phyloP scores from a whole-genome alignment of 2,113 vertebrate genomes.

The Herpetotheres cachinnans region DNA sequence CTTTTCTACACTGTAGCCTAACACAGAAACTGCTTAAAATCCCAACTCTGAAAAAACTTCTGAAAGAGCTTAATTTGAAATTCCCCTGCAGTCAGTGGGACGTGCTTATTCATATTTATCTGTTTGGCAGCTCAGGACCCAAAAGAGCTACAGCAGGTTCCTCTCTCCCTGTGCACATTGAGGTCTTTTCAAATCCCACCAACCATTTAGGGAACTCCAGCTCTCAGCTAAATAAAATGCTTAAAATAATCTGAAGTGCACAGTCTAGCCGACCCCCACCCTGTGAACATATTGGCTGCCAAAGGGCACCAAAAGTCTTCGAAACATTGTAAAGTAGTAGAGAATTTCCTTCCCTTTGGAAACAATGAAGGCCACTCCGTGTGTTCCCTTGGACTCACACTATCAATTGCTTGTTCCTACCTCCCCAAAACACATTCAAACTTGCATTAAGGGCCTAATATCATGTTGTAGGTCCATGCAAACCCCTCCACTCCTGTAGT shows the following conservation, averaged over 20 bases:
- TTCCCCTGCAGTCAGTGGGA: neutral
- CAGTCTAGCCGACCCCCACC: neutral
- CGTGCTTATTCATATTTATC: neutral
- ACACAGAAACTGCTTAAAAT: conserved; percentile 1
- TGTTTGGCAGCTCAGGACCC: neutral
- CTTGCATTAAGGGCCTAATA: neutral
- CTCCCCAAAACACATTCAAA: neutral
- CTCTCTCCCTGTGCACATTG: neutral
- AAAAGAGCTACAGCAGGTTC: neutral
- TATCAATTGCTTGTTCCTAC: neutral
- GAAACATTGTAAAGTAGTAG: neutral
- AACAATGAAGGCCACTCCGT: neutral
- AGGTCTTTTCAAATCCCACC: neutral
- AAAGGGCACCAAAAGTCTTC: neutral
- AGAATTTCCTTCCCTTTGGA: neutral
- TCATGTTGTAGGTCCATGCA: neutral
- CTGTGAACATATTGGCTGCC: neutral
- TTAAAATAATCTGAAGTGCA: neutral
- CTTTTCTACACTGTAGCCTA: neutral
- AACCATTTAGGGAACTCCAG: neutral
- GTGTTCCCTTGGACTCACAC: neutral
- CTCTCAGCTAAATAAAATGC: neutral
- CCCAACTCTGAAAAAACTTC: neutral
- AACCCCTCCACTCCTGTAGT: neutral
- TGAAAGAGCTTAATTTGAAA: neutral